These are phyloP conservation scores for Hololepta plana DNA, from an alignment of 2,888 invertebrate species.

Conservation along the genomic window DNA sequence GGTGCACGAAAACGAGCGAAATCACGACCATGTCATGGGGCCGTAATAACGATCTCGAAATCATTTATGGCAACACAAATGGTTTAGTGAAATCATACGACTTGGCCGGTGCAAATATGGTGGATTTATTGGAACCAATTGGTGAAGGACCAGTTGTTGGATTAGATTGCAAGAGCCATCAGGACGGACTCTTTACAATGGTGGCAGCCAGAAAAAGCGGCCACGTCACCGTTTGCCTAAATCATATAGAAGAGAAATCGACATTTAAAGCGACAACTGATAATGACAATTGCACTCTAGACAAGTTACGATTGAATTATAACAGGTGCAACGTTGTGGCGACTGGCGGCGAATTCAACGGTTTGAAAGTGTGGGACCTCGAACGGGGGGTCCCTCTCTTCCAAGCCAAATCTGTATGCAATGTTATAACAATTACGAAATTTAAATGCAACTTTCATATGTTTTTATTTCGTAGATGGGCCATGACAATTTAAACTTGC, in stretches of 20 bases:
- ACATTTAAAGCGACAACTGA: no score
- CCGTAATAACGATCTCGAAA: conserved; percentile 40
- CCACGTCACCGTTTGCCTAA: conserved; percentile 37
- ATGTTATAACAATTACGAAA: conserved; percentile 2
- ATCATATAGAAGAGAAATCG: conserved; percentile 31
- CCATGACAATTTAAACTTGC: conserved; percentile 67
- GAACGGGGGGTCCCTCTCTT: conserved; percentile 32
- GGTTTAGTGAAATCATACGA: conserved; percentile 47
- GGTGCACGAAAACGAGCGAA: conserved; percentile 18
- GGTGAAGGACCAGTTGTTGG: conserved; percentile 33
- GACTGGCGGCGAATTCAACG: conserved; percentile 80
- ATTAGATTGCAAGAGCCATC: conserved; percentile 28
- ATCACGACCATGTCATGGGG: conserved; percentile 54
- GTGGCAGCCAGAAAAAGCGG: conserved; percentile 46
- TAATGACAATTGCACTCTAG: conserved; percentile 31
- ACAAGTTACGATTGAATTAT: conserved; percentile 38
- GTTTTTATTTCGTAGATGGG: conserved; percentile 35
- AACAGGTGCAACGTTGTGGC: conserved; percentile 49
- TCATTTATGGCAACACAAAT: conserved; percentile 47
- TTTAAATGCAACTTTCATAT: conserved; percentile 4
- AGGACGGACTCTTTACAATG: no score
- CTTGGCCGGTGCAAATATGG: no score
- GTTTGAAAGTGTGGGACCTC: conserved; percentile 69
- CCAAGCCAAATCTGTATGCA: conserved; percentile 33
- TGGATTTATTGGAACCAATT: conserved; percentile 24